A percentile compares a stretch with the other conserved stretches of the same genome.
phyloP scores from a whole-genome alignment of 1,140 invertebrate genomes.

The Drosophila ohnishii region DNA sequence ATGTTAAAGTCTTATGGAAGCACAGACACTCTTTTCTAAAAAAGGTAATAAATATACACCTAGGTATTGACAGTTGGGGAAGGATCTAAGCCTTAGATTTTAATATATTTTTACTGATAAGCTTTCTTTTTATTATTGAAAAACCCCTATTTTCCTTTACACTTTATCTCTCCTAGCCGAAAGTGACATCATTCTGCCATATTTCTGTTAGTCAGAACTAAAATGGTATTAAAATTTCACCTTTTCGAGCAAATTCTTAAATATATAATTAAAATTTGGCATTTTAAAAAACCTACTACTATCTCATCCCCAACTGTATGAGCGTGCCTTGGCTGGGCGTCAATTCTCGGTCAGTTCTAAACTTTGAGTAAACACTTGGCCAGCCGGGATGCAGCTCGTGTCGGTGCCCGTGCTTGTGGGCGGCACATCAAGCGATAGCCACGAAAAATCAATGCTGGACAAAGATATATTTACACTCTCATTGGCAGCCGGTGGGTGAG shows the following conservation, averaged over 20 bases:
- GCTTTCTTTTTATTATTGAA: neutral
- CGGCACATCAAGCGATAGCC: constrained; percentile 23
- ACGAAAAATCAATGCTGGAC: constrained; percentile 50
- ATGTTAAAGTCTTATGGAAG: too few relatives aligned
- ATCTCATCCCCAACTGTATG: constrained; percentile 4
- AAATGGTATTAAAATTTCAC: neutral
- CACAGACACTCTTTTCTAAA: neutral
- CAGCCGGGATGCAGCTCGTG: constrained; percentile 32
- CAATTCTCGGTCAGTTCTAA: constrained; percentile 33
- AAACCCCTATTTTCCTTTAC: neutral
- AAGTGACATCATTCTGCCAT: neutral
- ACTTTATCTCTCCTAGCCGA: neutral
- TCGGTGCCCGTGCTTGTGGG: constrained; percentile 5
- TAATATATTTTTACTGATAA: neutral
- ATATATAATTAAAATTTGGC: neutral
- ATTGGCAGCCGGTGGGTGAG: constrained; percentile 47
- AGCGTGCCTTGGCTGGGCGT: constrained; percentile 29
- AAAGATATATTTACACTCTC: constrained; percentile 56
- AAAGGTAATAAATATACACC: neutral
- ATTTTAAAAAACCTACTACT: neutral
- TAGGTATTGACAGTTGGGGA: neutral
- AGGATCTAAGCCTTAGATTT: too few relatives aligned
- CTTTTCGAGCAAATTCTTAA: neutral
- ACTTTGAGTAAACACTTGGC: constrained; percentile 42
- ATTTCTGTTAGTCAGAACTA: neutral